Evolutionary conservation across 2,113 vertebrate genomes (phyloP), one percentile per base, ranked within the genome.

Genomic region (Caranx ignobilis): DNA sequence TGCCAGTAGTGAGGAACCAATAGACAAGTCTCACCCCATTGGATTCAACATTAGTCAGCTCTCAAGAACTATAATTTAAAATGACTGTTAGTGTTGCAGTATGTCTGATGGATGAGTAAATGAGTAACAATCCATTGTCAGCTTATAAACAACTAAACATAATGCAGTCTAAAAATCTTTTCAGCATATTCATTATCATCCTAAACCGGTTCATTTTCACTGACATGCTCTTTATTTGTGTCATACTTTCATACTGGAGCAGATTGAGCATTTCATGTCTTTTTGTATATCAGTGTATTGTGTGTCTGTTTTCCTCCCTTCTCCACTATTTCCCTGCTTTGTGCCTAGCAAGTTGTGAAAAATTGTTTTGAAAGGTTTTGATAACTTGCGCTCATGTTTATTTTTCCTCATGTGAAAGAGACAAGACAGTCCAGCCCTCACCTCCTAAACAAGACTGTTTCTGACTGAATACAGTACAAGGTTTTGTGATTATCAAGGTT

Each of bases 281-380:
- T 61, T 71, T 37, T 59, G 26, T n/a, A 11, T 31, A 47, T 7
- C 5, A 2, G 7, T 16, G 5, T 65, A 31, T 16, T 55, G 19
- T 70, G 16, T 6, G 18, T 48, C 41, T 32, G 7, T 39, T 21
- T 18, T 48, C 2, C 41, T 41, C 5, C 11, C 16, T 11, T 47
- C 7, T 54, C 45, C 13, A 54, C 15, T 54, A 8, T 26, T 62
- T 26, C 19, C 10, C 63, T 7, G 19, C 11, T 19, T 35, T 26
- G 12, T 26, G 37, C 32, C 12, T 56, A 2, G 16, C 57, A 34
- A 39, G 41, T 52, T 45, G 43, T 65, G 59, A 26, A 26, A 13
- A 70, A 37, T 47, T 61, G 13, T 61, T 79, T 79, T 79, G 4
- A 77, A 52, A 52, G 15, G 11, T 50, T 15, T 41, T 70, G 35